Conservation (phyloP, 2,888 invertebrate genomes). For the Cosmopolites sordidus region DNA sequence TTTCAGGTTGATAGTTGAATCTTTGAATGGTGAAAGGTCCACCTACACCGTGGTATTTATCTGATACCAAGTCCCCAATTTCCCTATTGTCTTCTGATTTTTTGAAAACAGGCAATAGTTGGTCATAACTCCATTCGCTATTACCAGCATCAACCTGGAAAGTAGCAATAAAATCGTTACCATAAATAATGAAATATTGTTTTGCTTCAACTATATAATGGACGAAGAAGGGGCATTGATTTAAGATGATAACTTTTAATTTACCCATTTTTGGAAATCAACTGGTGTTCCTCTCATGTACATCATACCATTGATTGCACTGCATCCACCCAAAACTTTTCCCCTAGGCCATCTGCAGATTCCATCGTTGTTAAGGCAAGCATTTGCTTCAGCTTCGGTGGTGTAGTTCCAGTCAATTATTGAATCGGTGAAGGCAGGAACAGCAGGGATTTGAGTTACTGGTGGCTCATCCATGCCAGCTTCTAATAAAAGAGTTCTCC, state of each 20-base stretch:
- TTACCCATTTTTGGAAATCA: slow-evolving; percentile 61
- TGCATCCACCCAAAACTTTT: slow-evolving; percentile 64
- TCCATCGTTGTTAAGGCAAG: too few species aligned
- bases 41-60: too few species aligned
- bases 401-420: slow-evolving; percentile 60
- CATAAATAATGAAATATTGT: too few species aligned
- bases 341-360: slow-evolving; percentile 64
- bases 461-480: too few species aligned
- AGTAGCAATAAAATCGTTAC: too few species aligned
- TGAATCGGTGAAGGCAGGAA: slow-evolving; percentile 37
- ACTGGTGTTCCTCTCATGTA: slow-evolving; percentile 55
- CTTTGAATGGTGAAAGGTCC: slow-evolving; percentile 63
- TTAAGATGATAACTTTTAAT: too few species aligned
- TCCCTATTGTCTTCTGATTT: slow-evolving; percentile 65
- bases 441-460: slow-evolving; percentile 51
- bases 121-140: slow-evolving; percentile 57
- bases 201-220: too few species aligned
- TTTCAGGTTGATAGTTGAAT: too few species aligned
- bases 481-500: too few species aligned
- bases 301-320: slow-evolving; percentile 64
- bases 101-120: slow-evolving; percentile 64
- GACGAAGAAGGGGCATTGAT: too few species aligned
- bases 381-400: too few species aligned
- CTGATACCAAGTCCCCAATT: slow-evolving; percentile 55
- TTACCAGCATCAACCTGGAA: slow-evolving; percentile 53